Base-by-base conservation (phyloP, 2,113 vertebrate genomes). In the Tetrao urogallus region DNA sequence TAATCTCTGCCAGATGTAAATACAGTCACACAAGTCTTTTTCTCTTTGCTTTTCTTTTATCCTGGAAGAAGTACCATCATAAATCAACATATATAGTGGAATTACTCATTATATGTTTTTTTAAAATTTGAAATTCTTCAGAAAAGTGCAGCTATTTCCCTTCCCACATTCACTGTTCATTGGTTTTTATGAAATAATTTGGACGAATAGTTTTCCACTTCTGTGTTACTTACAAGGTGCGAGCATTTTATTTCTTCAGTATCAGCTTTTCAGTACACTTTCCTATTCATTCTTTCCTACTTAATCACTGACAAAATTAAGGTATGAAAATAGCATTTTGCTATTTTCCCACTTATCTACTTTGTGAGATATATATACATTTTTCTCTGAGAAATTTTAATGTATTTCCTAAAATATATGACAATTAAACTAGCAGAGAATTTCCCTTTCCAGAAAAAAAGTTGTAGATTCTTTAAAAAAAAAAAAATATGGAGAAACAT, bases 1-100 rank as follows among this genome's bases (percentile, higher is more conserved):
- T 80, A 61, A 64, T 47, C 64, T 79, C 90, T 94, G 77, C 72
- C 94, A 93, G 77, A 93, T 78, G 90, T 75, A 89, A 76, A 93
- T 92, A 85, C 48, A 90, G 86, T 71, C 47, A 20, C 64, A 45
- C 61, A 95, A 65, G 65, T 75, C n/a, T 57, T 50, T 56, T 94
- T 75, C 58, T 87, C 17, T 93, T 47, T 13, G 50, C 27, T 83
- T 95, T 95, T 80, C 45, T 88, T 89, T 93, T 94, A 93, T 78
- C 94, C 89, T 92, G 87, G 89, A 74, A 91, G 79, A 92, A 38
- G 47, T 71, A 91, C 82, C 82, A 10, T 8, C 71, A 40, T 52
- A 77, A 34, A 56, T 13, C 36, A 76, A 72, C 30, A 77, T 36
- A 80, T 57, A 45, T 13, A 73, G 65, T 12, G 48, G 11, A 54